A percentile compares a stretch with the other conserved stretches of the same genome.
Conservation (phyloP, 1,140 invertebrate genomes). For the Tyrophagus putrescentiae region DNA sequence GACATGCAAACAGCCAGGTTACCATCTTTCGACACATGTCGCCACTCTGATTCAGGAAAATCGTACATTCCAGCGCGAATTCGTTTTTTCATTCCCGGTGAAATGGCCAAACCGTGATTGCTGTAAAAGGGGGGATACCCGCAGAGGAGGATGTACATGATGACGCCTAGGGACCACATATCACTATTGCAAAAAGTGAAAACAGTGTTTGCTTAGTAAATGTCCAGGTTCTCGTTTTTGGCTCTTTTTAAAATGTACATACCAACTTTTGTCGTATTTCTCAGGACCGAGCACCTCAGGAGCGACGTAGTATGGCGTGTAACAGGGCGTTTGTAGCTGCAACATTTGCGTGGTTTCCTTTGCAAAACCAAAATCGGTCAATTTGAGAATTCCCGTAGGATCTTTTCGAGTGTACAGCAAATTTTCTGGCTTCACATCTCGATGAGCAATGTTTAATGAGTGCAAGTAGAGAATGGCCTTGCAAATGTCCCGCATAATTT, state of each 20-base stretch:
- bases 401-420: conserved; percentile 38
- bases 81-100: conserved; percentile 97
- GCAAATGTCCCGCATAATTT: conserved; percentile 90
- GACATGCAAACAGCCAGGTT: conserved; percentile 22
- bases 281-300: conserved; percentile 90
- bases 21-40: conserved; percentile 74
- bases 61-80: conserved; percentile 91
- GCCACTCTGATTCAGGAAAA: conserved; percentile 91
- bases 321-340: conserved; percentile 87
- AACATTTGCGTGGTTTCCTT: conserved; percentile 73
- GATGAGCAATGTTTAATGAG: conserved; percentile 85
- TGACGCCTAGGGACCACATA: conserved; percentile 91
- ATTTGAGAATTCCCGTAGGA: conserved; percentile 59
- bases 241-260: conserved; percentile 19
- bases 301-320: conserved; percentile 95
- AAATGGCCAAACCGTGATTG: conserved; percentile 88
- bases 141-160: conserved; percentile 90
- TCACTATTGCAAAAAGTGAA: conserved; percentile 44
- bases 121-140: conserved; percentile 98
- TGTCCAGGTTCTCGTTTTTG: no score
- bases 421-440: conserved; percentile 72
- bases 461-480: conserved; percentile 88
- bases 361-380: conserved; percentile 99
- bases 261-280: conserved; percentile 72
- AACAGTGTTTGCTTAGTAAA: background rate